A percentile compares a stretch with the other conserved stretches of the same genome.
Conservation (phyloP, 2,113 vertebrate genomes). For the Enhydra lutris region DNA sequence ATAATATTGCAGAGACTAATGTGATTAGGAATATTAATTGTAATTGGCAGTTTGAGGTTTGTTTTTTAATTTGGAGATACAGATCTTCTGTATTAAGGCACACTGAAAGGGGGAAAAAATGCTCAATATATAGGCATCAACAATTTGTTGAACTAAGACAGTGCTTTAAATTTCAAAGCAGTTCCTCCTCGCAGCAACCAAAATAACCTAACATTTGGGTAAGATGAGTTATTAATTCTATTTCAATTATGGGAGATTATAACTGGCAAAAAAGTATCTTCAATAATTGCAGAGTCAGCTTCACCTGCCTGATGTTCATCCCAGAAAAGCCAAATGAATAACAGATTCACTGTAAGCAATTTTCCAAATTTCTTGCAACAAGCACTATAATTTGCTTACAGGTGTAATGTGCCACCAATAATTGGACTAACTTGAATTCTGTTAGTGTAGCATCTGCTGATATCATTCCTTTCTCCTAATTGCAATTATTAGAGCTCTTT, state of each 20-base stretch:
- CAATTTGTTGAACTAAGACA: neutral
- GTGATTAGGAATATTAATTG: neutral
- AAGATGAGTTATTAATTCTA: constrained; percentile 66
- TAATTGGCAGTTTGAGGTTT: neutral
- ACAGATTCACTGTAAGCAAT: constrained; percentile 45
- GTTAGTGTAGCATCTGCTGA: constrained; percentile 44
- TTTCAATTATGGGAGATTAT: constrained; percentile 70
- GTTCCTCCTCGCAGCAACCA: neutral
- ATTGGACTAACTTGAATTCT: constrained; percentile 58
- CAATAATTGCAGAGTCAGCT: constrained; percentile 52
- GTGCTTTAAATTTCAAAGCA: neutral
- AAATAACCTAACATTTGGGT: constrained; percentile 45
- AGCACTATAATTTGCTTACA: constrained; percentile 42
- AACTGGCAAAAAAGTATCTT: constrained; percentile 58
- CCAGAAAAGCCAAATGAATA: constrained; percentile 62
- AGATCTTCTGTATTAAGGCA: neutral
- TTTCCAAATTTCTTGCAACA: constrained; percentile 57
- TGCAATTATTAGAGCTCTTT: constrained; percentile 57
- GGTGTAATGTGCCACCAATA: constrained; percentile 59
- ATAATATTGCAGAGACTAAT: neutral
- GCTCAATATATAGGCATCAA: neutral
- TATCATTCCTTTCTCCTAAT: constrained; percentile 40
- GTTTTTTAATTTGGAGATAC: neutral
- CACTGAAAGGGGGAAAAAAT: neutral
- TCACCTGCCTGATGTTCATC: constrained; percentile 45